Conservation (phyloP, 2,113 vertebrate genomes). For the Tragulus kanchil region DNA sequence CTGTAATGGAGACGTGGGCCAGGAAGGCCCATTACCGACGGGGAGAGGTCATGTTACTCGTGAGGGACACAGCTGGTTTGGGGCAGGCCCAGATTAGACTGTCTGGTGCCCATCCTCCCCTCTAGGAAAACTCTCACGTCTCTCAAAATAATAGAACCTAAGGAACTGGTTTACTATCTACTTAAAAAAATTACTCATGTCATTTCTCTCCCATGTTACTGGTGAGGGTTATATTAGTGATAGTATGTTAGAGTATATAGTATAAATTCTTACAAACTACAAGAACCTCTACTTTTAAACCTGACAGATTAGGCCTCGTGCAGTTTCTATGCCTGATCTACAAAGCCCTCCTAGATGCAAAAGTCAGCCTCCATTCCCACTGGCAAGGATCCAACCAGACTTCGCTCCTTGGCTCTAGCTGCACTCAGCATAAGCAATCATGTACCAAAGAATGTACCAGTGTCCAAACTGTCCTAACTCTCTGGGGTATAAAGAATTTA, state of each 20-base stretch:
- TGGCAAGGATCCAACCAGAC: background rate
- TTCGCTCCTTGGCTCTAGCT: background rate
- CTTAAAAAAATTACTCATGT: constrained; percentile 37
- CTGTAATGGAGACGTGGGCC: background rate
- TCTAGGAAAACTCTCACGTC: background rate
- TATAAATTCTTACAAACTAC: background rate
- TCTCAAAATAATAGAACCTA: constrained; percentile 61
- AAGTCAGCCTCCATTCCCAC: background rate
- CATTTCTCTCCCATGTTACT: background rate
- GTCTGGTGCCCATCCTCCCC: background rate
- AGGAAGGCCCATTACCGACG: background rate
- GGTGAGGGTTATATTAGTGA: background rate
- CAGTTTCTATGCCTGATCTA: background rate
- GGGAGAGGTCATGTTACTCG: background rate
- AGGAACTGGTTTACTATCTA: constrained; percentile 52
- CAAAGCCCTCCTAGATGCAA: background rate
- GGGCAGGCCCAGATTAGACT: constrained; percentile 61
- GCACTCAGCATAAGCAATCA: background rate
- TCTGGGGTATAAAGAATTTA: background rate
- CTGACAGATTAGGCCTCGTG: background rate
- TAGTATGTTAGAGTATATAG: background rate
- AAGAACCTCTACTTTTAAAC: background rate
- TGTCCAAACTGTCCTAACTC: background rate
- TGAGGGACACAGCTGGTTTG: constrained; percentile 21
- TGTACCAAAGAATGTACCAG: background rate